Base-by-base conservation (phyloP, 1,140 invertebrate genomes). In the Aphidius ervi region DNA sequence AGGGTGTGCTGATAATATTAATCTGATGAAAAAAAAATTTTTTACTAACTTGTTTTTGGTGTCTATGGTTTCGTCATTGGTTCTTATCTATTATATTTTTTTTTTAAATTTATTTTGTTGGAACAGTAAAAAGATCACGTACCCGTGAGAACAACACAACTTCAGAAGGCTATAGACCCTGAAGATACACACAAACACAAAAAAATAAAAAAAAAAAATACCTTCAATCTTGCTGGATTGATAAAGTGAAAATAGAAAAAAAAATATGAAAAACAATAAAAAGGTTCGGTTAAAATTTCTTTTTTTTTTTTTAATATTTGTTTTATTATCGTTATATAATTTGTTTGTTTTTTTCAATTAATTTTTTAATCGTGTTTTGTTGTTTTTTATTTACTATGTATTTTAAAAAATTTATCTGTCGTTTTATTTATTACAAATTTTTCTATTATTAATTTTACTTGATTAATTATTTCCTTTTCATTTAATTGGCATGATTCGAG, bases 81-180 rank as follows among this genome's bases (percentile, higher is more conserved):
- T 9, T 43, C 41, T 59, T 58, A 9, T 58, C 10, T 45, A 42
- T 46, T 45, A 58, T 67, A 64, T 65, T 70, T 65, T 67, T 69
- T 65, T 65, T 57, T 68, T 54, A 66, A 70, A 58, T 60, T 47
- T 70, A 72, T 74, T 78, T 66, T 74, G 70, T 70, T 65, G 65
- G 63, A 50, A 70, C 75, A 83, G 83, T 83, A 73, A 84, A 84
- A 74, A 79, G 82, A 74, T 84, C 82, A 68, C 82, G 82, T 67
- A 84, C 82, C 67, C 77, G 83, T 65, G 83, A 84, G 76, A 83
- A 83, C 76, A 78, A 76, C 72, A 75, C 75, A 52, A 75, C 74
- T 59, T 70, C 76, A 65, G 75, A 78, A 65, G 78, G 76, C 68
- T 80, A 79, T 71, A 76, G 74, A 70, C 76, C 77, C 70, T 80